Evolutionary conservation across 2,888 invertebrate species (phyloP), one percentile per base, ranked within the genome.

Genomic region (Lithophane ornitopus): DNA sequence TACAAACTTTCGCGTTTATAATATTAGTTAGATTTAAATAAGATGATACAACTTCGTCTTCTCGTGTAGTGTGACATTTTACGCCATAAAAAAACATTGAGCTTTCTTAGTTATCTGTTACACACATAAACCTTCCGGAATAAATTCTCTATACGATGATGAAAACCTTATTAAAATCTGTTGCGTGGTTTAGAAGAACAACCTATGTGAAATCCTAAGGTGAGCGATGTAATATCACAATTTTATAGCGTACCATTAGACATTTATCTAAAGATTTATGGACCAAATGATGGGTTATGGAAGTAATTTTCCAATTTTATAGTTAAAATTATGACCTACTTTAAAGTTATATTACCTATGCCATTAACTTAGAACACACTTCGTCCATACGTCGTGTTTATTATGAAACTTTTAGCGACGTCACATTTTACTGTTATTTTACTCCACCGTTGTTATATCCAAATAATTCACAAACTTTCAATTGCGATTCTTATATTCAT

Each of bases 401-500:
- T 28, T 54, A 39, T 14, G 22, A 68, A 81, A 80, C 58, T 80
- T 80, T 68, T 22, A 52, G 14, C 8, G 1, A 52, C 58, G 34
- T 19, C 0, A 44, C 26, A 3, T 28, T 76, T 59, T 41, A 58
- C 63, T 61, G 14, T 34, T 44, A 7, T 28, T 54, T 41, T 14
- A 46, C 26, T 16, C 58, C 9, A 26, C 28, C 34, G 49, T 67
- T 78, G 73, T 84, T 71, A 63, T 52, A 56, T 4, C 28, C 46
- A 14, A 66, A 76, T 67, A 66, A 58, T 41, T 65, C 62, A 54
- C 14, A 66, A 76, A 70, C 54, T 75, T 61, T 44, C 34, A 77
- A 77, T 44, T 70, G 56, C 34, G 41, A 65, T 75, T 82, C 58
- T 3, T 3, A 69, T 70, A 49, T 46, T 81, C 56, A 70, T 41